Base-by-base conservation (phyloP, 2,888 invertebrate genomes). In the Sarcophaga caerulescens region DNA sequence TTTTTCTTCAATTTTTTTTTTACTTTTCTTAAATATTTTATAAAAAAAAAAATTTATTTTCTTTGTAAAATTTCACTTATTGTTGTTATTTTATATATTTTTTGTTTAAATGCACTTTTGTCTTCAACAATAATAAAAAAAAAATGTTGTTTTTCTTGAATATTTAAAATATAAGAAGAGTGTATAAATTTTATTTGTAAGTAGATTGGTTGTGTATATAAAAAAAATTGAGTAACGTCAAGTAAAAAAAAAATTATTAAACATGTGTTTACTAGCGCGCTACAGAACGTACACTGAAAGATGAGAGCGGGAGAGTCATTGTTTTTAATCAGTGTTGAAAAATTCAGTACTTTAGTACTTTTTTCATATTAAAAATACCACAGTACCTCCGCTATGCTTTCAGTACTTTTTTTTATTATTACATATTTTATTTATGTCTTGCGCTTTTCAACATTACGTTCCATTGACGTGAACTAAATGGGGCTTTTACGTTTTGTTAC, bases 201-300 rank as follows among this genome's bases (percentile, higher is more conserved):
- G 35, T 35, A 35, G 35, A 35, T 35, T 35, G 19, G 10, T 17
- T 60, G 60, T 21, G 21, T 21, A n/a, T n/a, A 60, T 11, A 60
- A 60, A 57, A 47, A 12, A 52, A 52, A 52, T 14, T 52, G 12
- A 52, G 17, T 52, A 19, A 19, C 69, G 66, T 45, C 62, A 4
- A 63, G 52, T 23, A n/a, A 17, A 57, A 2, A 60, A 35, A 25
- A 21, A n/a, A 19, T 69, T 17, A 6, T 3, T n/a, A 25, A 75
- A 77, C 71, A 82, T 75, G 75, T 75, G 79, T 71, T 79, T 45
- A 11, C 78, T 17, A 62, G 62, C 69, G 85, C 85, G 74, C 75
- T 70, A 75, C 65, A 78, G 60, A 82, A 79, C 35, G 75, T 82
- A 79, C 60, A 85, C 85, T 85, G 75, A 85, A 81, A 69, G 65